Evolutionary conservation across 2,113 vertebrate species (phyloP), one percentile per base, ranked within the genome.

Genomic region (Rhagologus leucostigma): DNA sequence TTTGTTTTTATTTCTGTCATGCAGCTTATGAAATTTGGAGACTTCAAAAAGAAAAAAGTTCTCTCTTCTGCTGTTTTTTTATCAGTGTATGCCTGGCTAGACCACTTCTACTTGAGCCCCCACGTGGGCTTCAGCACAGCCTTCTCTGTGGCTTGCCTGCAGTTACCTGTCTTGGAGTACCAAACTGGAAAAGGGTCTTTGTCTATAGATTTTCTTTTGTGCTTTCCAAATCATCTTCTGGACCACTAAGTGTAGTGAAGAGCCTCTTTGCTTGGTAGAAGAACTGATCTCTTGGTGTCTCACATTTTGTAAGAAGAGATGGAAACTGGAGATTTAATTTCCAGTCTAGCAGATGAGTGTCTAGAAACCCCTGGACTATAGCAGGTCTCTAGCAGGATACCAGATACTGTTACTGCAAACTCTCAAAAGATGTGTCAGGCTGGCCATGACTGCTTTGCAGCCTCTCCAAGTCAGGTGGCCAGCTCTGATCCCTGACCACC

Each of bases 341-440:
- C 35, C 59, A n/a, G 10, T n/a, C 26, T 46, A 59, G 27, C 17
- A 88, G 32, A 63, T 42, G 3, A 85, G 24, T n/a, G 27, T 53
- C 13, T 41, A 41, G n/a, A 19, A 50, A 50, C 4, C 2, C 12
- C 11, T 49, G 7, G 16, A 32, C n/a, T 62, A 16, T 16, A 53
- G 22, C 21, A 57, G 22, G 5, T 69, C 27, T 81, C 29, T 41
- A 69, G 41, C 30, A 76, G 57, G 65, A 60, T 60, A 49, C 4
- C 19, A 88, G 46, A 19, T 44, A 19, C 24, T n/a, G 16, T 23
- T 79, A 12, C 18, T 90, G 33, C 39, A 86, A 9, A 29, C 37
- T 79, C 55, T 53, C 7, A 52, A 39, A 35, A 64, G 20, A 2
- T 0, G 0, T n/a, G 7, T 23, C 23, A 62, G 29, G 18, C 29